Percentiles rank a stretch among this genome's conserved stretches.
These are phyloP conservation scores for Lepidonotus clava DNA, from an alignment of 2,888 invertebrate species.

Conservation along the genomic window DNA sequence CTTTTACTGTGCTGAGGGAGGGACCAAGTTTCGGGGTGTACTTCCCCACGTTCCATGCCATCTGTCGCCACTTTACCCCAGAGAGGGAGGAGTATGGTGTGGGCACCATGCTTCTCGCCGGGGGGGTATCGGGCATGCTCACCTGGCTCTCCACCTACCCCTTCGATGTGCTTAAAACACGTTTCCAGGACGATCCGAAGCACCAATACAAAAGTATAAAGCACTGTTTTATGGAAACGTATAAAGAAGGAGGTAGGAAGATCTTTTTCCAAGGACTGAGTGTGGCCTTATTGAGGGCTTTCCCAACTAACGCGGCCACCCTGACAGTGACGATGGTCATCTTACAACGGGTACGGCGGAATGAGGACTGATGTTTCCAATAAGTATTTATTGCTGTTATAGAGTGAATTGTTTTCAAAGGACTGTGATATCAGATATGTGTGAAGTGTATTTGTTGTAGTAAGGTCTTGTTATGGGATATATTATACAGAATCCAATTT, in stretches of 20 bases:
- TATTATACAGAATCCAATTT: too few species aligned
- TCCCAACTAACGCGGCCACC: slow-evolving; percentile 95
- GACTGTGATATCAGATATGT: too few species aligned
- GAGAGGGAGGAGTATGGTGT: slow-evolving; percentile 37
- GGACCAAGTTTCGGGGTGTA: slow-evolving; percentile 93
- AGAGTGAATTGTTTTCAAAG: too few species aligned
- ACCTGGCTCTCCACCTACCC: slow-evolving; percentile 95
- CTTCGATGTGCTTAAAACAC: slow-evolving; percentile 93
- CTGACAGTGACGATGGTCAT: slow-evolving; percentile 81
- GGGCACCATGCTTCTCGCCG: slow-evolving; percentile 86
- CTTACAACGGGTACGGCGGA: too few species aligned
- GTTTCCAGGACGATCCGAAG: slow-evolving; percentile 85
- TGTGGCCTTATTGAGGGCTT: slow-evolving; percentile 91
- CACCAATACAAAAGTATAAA: slow-evolving; percentile 85
- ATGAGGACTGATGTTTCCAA: too few species aligned
- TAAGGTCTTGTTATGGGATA: too few species aligned
- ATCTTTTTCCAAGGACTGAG: slow-evolving; percentile 89
- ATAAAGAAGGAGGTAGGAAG: slow-evolving; percentile 85
- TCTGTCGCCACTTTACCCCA: slow-evolving; percentile 65
- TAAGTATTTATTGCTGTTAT: too few species aligned
- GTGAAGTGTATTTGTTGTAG: too few species aligned
- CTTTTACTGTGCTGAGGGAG: slow-evolving; percentile 83
- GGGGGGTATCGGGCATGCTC: slow-evolving; percentile 89
- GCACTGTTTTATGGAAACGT: slow-evolving; percentile 88
- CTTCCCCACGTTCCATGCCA: slow-evolving; percentile 89